Conservation (phyloP, 2,797 vertebrate species). For the Rousettus madagascariensis region DNA sequence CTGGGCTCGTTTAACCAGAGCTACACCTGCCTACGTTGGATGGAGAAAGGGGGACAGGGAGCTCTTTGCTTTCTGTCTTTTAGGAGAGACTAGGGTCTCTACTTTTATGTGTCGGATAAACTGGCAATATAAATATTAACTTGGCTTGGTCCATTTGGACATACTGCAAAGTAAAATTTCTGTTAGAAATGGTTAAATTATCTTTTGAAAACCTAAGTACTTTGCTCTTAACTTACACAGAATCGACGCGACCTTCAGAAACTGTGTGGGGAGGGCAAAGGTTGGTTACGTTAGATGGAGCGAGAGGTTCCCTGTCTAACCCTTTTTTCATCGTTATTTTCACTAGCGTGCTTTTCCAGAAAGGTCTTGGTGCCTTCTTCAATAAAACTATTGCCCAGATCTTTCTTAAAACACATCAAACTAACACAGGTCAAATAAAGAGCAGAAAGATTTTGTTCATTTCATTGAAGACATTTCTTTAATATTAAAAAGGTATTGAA, state of each 20-base stretch:
- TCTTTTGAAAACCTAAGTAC: background rate
- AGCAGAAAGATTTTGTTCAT: slow-evolving; percentile 57
- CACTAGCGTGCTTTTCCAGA: slow-evolving; percentile 23
- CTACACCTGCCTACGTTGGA: slow-evolving; percentile 34
- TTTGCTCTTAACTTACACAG: background rate
- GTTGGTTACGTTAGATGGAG: background rate
- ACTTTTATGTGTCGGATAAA: slow-evolving; percentile 27
- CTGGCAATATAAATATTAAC: background rate
- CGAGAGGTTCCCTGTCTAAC: background rate
- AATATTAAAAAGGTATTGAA: slow-evolving; percentile 66
- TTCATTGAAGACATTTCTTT: slow-evolving; percentile 64
- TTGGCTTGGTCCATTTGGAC: background rate
- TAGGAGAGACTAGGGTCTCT: background rate
- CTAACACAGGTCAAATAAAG: slow-evolving; percentile 67
- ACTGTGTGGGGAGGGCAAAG: background rate
- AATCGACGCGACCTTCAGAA: background rate
- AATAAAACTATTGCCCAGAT: slow-evolving; percentile 31
- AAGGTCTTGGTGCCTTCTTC: background rate
- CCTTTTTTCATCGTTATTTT: slow-evolving; percentile 12
- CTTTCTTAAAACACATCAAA: slow-evolving; percentile 62
- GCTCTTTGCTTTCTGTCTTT: background rate
- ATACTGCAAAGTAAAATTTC: background rate
- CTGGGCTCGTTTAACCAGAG: slow-evolving; percentile 55
- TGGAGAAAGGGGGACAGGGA: background rate
- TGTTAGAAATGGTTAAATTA: background rate